Conservation (phyloP, 2,888 invertebrate genomes). For the Ochropleura leucogaster region DNA sequence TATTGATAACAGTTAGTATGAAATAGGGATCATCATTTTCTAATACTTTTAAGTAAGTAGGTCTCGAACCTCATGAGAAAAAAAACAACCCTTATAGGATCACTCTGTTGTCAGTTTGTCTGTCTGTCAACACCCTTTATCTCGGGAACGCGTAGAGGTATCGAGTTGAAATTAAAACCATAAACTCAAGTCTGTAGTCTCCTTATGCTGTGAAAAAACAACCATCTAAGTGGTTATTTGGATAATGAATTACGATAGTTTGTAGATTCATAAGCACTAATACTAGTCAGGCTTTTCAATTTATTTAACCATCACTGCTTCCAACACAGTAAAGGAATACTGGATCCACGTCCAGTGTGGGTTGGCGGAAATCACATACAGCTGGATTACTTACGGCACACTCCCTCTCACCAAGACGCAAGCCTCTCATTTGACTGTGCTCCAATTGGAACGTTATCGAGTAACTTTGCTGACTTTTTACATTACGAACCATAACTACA, state of each 20-base stretch:
- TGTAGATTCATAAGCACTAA: not conserved
- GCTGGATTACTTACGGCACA: not conserved
- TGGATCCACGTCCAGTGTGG: not conserved
- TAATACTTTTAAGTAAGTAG: no score
- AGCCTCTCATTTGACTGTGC: not conserved
- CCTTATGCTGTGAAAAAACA: no score
- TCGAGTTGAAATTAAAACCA: no score
- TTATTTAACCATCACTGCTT: not conserved
- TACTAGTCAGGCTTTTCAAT: not conserved
- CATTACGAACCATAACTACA: constrained; percentile 2
- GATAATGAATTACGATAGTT: not conserved
- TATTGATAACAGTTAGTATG: not conserved
- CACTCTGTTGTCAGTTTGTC: no score
- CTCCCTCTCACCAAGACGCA: not conserved
- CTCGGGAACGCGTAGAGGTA: no score
- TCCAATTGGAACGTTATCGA: not conserved
- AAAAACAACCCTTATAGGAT: no score
- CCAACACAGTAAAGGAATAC: not conserved
- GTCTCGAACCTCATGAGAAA: no score
- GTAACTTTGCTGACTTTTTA: not conserved
- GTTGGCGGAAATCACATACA: no score
- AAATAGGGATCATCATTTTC: no score
- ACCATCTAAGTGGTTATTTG: no score
- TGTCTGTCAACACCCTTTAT: no score
- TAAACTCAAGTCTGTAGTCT: no score